A percentile compares a stretch with the other conserved stretches of the same genome.
Conservation (phyloP, 1,140 invertebrate species). For the Drosophila sproati region DNA sequence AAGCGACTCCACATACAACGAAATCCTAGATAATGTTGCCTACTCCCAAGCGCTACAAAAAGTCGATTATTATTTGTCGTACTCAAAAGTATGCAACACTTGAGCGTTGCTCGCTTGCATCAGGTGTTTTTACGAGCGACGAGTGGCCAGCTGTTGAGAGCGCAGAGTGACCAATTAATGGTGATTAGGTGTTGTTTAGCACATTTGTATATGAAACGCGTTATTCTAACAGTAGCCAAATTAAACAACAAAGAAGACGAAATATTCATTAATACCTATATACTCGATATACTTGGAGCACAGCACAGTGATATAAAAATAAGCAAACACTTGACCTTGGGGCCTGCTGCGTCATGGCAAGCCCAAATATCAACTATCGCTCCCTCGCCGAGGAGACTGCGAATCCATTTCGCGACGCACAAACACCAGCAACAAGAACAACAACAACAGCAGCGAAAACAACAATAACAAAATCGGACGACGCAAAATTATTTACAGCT, state of each 20-base stretch:
- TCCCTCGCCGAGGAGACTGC: slow-evolving; percentile 70
- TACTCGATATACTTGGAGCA: slow-evolving; percentile 57
- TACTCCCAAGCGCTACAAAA: not conserved
- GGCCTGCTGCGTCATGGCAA: slow-evolving; percentile 68
- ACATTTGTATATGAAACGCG: slow-evolving; percentile 23
- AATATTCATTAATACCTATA: slow-evolving; percentile 68
- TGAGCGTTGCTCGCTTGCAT: not conserved
- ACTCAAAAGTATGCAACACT: slow-evolving; percentile 16
- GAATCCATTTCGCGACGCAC: slow-evolving; percentile 64
- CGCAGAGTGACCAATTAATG: slow-evolving; percentile 5
- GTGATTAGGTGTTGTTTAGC: not conserved
- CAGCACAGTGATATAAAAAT: slow-evolving; percentile 72
- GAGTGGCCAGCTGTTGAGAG: slow-evolving; percentile 14
- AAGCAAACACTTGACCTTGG: slow-evolving; percentile 72
- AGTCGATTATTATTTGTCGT: not conserved
- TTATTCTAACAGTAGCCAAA: slow-evolving; percentile 59
- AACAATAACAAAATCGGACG: slow-evolving; percentile 64
- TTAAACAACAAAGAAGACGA: slow-evolving; percentile 70
- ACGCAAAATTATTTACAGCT: slow-evolving; percentile 76
- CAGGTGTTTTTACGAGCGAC: slow-evolving; percentile 12
- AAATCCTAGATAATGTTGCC: not conserved
- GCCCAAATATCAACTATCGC: slow-evolving; percentile 76
- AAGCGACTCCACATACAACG: slow-evolving; percentile 2
- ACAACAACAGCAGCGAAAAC: slow-evolving; percentile 29
- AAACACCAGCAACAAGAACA: slow-evolving; percentile 29